A percentile compares a stretch with the other conserved stretches of the same genome.
Evolutionary conservation across 35 echinoderm and acorn worm genomes (phyloP).

Genomic region (Stichopus chloronotus): DNA sequence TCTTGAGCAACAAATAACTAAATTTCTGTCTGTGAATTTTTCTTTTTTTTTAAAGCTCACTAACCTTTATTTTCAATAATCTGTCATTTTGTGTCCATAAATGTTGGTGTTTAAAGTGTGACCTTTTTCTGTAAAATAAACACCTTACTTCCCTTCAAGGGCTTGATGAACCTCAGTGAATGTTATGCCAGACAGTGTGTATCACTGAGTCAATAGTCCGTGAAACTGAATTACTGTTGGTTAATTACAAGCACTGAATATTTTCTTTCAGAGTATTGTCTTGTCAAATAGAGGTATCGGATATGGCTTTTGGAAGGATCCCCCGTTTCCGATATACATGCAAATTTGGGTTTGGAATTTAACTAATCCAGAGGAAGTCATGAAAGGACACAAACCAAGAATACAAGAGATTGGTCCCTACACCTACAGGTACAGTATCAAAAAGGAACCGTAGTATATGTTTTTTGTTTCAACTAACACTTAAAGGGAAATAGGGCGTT

Average conservation of each 20-base stretch:
- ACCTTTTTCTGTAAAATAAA: no score
- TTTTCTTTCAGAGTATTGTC: conserved; percentile 42
- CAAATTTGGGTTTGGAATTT: conserved; percentile 92
- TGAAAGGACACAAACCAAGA: conserved; percentile 70
- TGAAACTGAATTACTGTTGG: no score
- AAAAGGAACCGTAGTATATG: background rate
- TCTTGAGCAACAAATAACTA: no score
- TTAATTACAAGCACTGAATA: no score
- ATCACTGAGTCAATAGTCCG: background rate
- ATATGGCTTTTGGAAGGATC: conserved; percentile 75
- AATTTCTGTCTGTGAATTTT: no score
- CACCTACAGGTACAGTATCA: conserved; percentile 77
- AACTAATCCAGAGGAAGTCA: conserved; percentile 84
- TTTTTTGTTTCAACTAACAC: background rate
- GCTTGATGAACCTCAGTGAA: no score
- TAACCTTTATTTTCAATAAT: no score
- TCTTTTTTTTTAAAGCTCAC: no score
- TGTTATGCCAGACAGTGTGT: background rate
- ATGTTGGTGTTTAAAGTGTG: no score
- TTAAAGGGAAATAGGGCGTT: no score
- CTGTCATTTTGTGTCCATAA: no score
- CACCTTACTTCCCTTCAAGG: no score
- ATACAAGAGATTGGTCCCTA: conserved; percentile 85
- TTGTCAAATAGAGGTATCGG: conserved; percentile 60
- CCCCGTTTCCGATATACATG: conserved; percentile 83